These are phyloP conservation scores for Myiozetetes cayanensis DNA, from an alignment of 2,113 vertebrate genomes.

Conservation along the genomic window DNA sequence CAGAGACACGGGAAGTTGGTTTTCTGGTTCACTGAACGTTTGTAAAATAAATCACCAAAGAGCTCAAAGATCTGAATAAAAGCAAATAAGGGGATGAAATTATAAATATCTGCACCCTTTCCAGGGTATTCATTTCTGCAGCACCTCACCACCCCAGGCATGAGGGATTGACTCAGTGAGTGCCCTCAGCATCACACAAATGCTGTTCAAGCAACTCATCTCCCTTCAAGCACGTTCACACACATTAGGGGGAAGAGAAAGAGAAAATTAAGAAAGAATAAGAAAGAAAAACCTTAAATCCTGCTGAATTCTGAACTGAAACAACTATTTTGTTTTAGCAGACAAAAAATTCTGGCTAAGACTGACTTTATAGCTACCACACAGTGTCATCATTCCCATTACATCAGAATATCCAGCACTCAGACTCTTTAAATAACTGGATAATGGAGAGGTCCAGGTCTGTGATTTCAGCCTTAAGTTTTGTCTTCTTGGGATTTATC, in stretches of 20 bases:
- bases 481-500: background rate
- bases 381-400: background rate
- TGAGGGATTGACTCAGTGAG: background rate
- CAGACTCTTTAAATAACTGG: background rate
- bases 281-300: background rate
- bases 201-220: background rate
- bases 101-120: background rate
- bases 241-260: accelerated
- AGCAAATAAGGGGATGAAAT: background rate
- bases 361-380: background rate
- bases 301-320: background rate
- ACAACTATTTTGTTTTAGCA: background rate
- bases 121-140: background rate
- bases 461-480: background rate
- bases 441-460: background rate
- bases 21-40: background rate
- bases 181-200: too few relatives aligned
- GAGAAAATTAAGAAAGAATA: background rate
- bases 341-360: background rate
- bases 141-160: background rate
- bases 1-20: background rate
- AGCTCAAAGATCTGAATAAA: background rate
- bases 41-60: background rate
- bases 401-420: background rate
- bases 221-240: background rate